Conservation (phyloP, 1,140 invertebrate species). For the Macrosteles quadrilineatus region DNA sequence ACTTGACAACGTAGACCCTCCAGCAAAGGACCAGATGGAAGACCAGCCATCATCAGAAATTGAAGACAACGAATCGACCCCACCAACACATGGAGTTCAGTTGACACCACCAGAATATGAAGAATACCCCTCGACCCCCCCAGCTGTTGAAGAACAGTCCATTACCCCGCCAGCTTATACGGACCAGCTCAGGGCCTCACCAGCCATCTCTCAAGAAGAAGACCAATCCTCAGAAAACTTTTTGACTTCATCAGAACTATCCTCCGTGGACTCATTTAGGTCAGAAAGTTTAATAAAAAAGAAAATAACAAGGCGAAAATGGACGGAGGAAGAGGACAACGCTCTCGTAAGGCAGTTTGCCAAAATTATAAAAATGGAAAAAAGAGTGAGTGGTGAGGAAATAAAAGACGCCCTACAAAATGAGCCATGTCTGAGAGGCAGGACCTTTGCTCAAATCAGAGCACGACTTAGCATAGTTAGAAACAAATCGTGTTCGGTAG, state of each 20-base stretch:
- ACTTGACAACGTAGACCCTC: not conserved
- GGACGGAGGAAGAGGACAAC: not conserved
- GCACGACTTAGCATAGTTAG: not conserved
- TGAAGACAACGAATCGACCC: no score
- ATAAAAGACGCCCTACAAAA: no score
- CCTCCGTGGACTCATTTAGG: not conserved
- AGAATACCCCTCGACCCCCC: no score
- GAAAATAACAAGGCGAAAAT: not conserved
- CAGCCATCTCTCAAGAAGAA: not conserved
- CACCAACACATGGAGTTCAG: no score
- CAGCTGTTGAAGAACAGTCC: no score
- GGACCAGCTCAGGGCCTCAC: not conserved
- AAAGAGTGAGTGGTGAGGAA: no score
- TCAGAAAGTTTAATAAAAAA: not conserved
- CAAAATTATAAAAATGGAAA: no score
- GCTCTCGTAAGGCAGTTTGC: no score
- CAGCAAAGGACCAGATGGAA: not conserved
- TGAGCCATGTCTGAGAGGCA: no score
- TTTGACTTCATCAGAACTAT: not conserved
- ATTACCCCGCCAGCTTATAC: no score
- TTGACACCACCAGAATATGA: no score
- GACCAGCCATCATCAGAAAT: no score
- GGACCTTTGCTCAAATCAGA: not conserved
- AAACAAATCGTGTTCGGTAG: not conserved
- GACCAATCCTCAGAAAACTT: not conserved